phyloP scores from a whole-genome alignment of 2,888 invertebrate genomes.

The Agrenia bidenticulata region DNA sequence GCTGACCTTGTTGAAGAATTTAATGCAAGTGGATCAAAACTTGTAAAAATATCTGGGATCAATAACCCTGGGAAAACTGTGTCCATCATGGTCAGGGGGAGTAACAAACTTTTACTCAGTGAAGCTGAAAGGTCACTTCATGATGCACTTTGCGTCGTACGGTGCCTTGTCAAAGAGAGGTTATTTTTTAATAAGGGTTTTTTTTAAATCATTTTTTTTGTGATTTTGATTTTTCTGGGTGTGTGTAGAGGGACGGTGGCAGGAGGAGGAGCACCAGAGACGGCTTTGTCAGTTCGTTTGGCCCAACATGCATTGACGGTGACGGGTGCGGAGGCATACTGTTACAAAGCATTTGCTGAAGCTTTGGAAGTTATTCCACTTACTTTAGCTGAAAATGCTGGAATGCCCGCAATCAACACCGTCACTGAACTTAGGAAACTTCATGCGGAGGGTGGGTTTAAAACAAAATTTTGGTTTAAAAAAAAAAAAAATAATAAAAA shows the following conservation, averaged over 20 bases:
- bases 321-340: constrained; percentile 91
- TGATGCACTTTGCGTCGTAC: constrained; percentile 88
- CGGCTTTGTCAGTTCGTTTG: constrained; percentile 83
- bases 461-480: background rate
- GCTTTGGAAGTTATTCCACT: constrained; percentile 92
- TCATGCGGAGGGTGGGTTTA: constrained; percentile 74
- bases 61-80: constrained; percentile 79
- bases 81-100: constrained; percentile 85
- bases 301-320: constrained; percentile 78
- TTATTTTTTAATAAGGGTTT: constrained; percentile 46
- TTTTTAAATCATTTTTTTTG: constrained; percentile 1
- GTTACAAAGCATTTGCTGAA: constrained; percentile 91
- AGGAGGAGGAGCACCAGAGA: constrained; percentile 98
- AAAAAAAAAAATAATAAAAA: background rate
- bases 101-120: constrained; percentile 75
- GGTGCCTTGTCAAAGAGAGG: constrained; percentile 91
- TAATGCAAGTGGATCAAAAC: constrained; percentile 80
- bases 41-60: constrained; percentile 66
- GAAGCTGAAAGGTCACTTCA: constrained; percentile 88
- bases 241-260: constrained; percentile 82
- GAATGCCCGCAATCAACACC: constrained; percentile 88
- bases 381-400: constrained; percentile 88
- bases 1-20: constrained; percentile 96
- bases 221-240: too few relatives aligned
- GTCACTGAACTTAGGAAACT: constrained; percentile 94